Percentiles rank a stretch among this genome's conserved stretches.
Evolutionary conservation across 2,888 invertebrate species (phyloP).

Genomic region (Deilephila porcellus): DNA sequence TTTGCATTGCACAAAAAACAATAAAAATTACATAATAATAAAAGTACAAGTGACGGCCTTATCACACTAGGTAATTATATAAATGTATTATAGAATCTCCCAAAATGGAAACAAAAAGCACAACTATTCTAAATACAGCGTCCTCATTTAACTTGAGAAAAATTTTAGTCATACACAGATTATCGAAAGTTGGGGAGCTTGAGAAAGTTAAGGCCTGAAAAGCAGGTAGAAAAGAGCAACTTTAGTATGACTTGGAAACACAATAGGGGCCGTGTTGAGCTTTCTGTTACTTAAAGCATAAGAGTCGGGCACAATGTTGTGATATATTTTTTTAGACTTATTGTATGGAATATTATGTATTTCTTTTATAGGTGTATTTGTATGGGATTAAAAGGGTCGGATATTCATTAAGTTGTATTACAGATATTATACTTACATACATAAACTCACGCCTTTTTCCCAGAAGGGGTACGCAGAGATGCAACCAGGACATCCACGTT

Average conservation of each 20-base stretch:
- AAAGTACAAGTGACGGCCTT: no score
- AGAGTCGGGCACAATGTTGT: neutral
- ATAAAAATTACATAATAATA: no score
- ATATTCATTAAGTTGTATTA: no score
- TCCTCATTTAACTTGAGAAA: neutral
- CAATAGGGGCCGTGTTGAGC: constrained; percentile 3
- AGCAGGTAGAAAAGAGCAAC: neutral
- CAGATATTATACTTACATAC: no score
- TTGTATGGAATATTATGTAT: neutral
- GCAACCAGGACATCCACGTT: no score
- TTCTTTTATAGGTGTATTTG: neutral
- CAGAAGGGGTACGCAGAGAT: no score
- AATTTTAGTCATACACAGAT: neutral
- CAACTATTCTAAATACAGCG: neutral
- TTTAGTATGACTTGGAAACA: neutral
- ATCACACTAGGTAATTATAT: no score
- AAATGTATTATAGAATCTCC: no score
- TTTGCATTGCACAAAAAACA: no score
- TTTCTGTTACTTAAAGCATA: neutral
- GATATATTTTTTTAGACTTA: neutral
- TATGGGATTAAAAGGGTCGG: no score
- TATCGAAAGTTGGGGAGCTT: neutral
- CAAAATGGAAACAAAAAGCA: neutral
- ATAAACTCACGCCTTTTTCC: no score
- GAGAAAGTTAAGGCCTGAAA: neutral